Evolutionary conservation across 2,113 vertebrate genomes (phyloP).

Genomic region (Heterocephalus glaber): DNA sequence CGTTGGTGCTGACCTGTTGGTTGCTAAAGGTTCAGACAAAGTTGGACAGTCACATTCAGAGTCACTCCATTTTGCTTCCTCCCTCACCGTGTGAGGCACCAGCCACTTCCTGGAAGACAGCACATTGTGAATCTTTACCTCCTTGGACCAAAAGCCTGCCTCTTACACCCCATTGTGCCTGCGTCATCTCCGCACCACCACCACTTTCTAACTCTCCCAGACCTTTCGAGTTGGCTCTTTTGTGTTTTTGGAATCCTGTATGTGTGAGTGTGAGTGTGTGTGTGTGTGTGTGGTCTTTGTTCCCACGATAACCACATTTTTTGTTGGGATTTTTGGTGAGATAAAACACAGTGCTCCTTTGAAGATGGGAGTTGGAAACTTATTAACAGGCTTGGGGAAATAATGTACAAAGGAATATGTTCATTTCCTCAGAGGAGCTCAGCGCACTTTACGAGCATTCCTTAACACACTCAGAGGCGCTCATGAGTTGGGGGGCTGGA

Average conservation of each 20-base stretch:
- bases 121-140: background rate
- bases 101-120: background rate
- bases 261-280: background rate
- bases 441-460: background rate
- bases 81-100: background rate
- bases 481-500: background rate
- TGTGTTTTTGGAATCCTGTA: conserved; percentile 24
- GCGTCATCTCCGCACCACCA: background rate
- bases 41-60: background rate
- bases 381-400: conserved; percentile 55
- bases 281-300: background rate
- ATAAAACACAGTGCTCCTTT: conserved; percentile 58
- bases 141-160: background rate
- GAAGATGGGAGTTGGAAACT: conserved; percentile 33
- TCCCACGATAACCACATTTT: conserved; percentile 43
- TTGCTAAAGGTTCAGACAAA: background rate
- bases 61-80: background rate
- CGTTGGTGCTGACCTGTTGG: background rate
- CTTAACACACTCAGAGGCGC: background rate
- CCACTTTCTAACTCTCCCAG: background rate
- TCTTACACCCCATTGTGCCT: background rate
- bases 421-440: conserved; percentile 44
- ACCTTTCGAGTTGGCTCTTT: background rate
- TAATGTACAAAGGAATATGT: background rate
- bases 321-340: background rate